Evolutionary conservation across 2,888 invertebrate species (phyloP), one percentile per base, ranked within the genome.

Genomic region (Drosophila limbata): DNA sequence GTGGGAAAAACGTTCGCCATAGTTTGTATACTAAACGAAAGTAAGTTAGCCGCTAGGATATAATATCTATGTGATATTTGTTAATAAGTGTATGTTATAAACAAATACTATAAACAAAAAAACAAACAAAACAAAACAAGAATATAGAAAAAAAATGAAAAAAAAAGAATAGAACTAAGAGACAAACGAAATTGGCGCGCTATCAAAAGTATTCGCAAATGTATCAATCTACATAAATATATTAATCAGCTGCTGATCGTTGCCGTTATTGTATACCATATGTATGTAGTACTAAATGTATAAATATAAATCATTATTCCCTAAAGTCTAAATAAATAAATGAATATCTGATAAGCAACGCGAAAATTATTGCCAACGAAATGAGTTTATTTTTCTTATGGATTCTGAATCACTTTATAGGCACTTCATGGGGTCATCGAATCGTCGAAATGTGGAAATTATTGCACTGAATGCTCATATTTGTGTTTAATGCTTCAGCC

Each of bases 1-100:
- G 40, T 31, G 21, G 28, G 13, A 69, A 10, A 42, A 51, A 5
- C 48, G 61, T 76, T 72, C 68, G 79, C 53, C 79, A 68, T 68
- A 65, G 72, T 73, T 73, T 57, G 48, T 65, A 77, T 35, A 64
- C 56, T 68, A 68, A 55, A 77, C 40, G 63, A 56, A 60, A 55
- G 51, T 74, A 71, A 69, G 73, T 69, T 73, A 73, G 66, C 64
- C 61, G 63, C 40, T 79, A 81, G 75, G 82, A 75, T 81, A 78
- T 73, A 79, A 84, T 84, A 81, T 88, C 84, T 91, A 91, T 92
- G 91, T 92, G 91, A 92, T 92, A 92, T 91, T 89, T 92, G 90
- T 89, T 87, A 84, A 81, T 92, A 92, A 92, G 92, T 85, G 64
- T 60, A 75, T 72, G 81, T 81, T 81, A 73, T 67, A 77, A 73